Evolutionary conservation across 1,140 invertebrate genomes (phyloP).

Genomic region (Diploscapter pachys): DNA sequence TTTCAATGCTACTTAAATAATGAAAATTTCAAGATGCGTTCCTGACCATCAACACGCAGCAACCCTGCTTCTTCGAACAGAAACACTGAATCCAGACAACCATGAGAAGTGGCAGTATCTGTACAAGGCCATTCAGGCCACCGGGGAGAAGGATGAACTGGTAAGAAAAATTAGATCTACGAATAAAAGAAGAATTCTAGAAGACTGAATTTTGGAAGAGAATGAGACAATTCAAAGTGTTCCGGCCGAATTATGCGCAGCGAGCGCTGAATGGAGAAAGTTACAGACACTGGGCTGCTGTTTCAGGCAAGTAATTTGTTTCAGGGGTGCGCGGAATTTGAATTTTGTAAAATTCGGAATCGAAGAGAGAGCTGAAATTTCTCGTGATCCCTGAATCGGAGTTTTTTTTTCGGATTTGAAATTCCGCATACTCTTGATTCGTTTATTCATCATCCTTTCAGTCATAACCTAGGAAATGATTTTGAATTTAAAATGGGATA

Average conservation of each 20-base stretch:
- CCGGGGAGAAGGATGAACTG: constrained; percentile 19
- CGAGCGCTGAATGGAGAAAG: constrained; percentile 27
- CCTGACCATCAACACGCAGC: constrained; percentile 31
- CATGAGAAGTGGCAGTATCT: constrained; percentile 33
- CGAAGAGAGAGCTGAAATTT: too few species aligned
- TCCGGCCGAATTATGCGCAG: constrained; percentile 30
- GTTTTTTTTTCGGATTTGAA: too few species aligned
- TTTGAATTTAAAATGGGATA: too few species aligned
- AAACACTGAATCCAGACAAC: constrained; percentile 18
- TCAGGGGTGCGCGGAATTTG: too few species aligned
- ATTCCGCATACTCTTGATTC: too few species aligned
- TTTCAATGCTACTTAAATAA: too few species aligned
- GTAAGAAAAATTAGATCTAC: not conserved
- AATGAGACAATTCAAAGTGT: constrained; percentile 29
- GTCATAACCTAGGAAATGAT: too few species aligned
- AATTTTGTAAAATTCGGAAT: too few species aligned
- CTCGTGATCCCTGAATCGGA: too few species aligned
- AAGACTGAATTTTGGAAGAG: constrained; percentile 25
- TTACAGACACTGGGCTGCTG: constrained; percentile 6
- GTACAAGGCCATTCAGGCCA: constrained; percentile 23
- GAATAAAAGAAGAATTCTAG: not conserved
- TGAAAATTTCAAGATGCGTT: constrained; percentile 11
- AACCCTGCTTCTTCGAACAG: constrained; percentile 28
- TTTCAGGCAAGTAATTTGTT: too few species aligned
- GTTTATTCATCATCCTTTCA: too few species aligned